Evolutionary conservation across 2,888 invertebrate genomes (phyloP).

Genomic region (Scaptomyza polygonia): DNA sequence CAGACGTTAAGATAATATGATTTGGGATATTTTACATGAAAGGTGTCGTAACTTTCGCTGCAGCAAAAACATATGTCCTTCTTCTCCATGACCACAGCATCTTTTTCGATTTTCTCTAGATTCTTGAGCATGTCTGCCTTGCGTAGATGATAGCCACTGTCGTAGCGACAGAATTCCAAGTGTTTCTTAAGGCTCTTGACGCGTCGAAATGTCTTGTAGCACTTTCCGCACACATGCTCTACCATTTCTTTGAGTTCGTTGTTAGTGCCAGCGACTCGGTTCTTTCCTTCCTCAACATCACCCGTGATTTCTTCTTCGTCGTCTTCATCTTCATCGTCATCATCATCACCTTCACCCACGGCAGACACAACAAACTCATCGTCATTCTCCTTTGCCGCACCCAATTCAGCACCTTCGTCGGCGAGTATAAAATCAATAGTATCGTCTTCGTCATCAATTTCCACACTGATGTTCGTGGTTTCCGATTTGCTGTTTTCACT

Average conservation of each 20-base stretch:
- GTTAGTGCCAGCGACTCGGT: slow-evolving; percentile 29
- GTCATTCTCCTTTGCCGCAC: slow-evolving; percentile 43
- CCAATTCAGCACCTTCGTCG: slow-evolving; percentile 62
- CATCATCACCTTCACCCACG: slow-evolving; percentile 60
- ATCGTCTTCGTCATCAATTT: slow-evolving; percentile 69
- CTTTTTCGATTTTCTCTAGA: slow-evolving; percentile 82
- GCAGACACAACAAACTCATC: slow-evolving; percentile 60
- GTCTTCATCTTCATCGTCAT: slow-evolving; percentile 60
- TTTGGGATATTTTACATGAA: slow-evolving; percentile 75
- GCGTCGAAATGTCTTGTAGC: slow-evolving; percentile 81
- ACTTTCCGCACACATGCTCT: slow-evolving; percentile 84
- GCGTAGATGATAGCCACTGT: slow-evolving; percentile 79
- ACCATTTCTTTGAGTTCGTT: slow-evolving; percentile 78
- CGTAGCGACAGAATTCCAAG: slow-evolving; percentile 81
- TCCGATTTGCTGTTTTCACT: slow-evolving; percentile 65
- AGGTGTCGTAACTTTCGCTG: slow-evolving; percentile 83
- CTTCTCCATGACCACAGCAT: slow-evolving; percentile 81
- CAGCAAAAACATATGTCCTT: slow-evolving; percentile 84
- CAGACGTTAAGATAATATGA: background rate
- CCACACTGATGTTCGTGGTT: slow-evolving; percentile 23
- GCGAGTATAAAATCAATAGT: slow-evolving; percentile 79
- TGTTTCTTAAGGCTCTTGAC: slow-evolving; percentile 82
- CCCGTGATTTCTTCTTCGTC: slow-evolving; percentile 29
- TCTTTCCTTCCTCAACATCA: slow-evolving; percentile 15
- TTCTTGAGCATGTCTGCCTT: slow-evolving; percentile 82